These are phyloP conservation scores for Sebastes diploproa DNA, from an alignment of 2,797 vertebrate genomes.

Conservation along the genomic window DNA sequence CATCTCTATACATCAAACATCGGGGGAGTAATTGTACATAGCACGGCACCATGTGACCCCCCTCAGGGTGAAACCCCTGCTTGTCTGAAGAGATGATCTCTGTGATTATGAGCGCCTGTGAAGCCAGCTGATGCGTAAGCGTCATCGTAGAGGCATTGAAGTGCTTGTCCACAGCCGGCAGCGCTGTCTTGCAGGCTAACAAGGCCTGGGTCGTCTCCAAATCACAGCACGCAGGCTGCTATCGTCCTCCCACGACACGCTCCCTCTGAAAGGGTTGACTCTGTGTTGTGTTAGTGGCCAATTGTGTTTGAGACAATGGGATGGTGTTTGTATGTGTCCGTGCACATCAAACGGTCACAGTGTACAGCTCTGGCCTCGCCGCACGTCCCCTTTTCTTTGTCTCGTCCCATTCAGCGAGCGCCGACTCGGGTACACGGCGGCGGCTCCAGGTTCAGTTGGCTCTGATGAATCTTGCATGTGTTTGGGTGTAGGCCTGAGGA, in stretches of 20 bases:
- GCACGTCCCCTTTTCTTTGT: constrained; percentile 18
- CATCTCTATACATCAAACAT: background rate
- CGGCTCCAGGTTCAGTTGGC: constrained; percentile 28
- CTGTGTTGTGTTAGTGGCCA: constrained; percentile 2
- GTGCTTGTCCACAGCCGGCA: background rate
- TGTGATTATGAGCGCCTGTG: background rate
- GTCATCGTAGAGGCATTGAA: background rate
- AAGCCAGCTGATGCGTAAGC: background rate
- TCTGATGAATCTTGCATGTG: constrained; percentile 49
- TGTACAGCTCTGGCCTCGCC: constrained; percentile 1
- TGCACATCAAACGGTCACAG: background rate
- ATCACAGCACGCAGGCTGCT: constrained; percentile 14
- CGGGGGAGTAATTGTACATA: background rate
- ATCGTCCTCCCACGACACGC: background rate
- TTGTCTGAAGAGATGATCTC: background rate
- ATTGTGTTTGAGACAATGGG: constrained; percentile 4
- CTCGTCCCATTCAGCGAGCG: constrained; percentile 10
- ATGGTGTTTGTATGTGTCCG: background rate
- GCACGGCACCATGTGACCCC: background rate
- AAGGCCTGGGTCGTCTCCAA: constrained; percentile 25
- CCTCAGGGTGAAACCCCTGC: background rate
- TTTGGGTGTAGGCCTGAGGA: constrained; percentile 21
- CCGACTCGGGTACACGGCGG: constrained; percentile 37
- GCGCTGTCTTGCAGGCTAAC: constrained; percentile 11
- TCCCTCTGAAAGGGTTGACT: background rate